Evolutionary conservation across 2,888 invertebrate species (phyloP).

Genomic region (Dryadula phaetusa): DNA sequence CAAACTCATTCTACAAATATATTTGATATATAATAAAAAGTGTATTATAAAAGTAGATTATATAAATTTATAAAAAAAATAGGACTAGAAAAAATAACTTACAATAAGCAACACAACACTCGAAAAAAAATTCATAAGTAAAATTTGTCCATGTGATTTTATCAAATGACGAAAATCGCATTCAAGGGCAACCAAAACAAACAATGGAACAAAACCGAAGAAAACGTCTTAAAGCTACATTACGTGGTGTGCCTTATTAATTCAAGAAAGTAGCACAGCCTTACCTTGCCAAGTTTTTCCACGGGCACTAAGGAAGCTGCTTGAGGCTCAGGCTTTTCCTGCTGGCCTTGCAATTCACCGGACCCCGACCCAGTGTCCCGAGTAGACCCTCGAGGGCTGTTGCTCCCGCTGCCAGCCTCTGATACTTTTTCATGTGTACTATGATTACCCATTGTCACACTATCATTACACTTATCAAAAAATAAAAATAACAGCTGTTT

Average conservation of each 20-base stretch:
- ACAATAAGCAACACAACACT: neutral
- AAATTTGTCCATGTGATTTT: conserved; percentile 28
- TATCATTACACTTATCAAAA: conserved; percentile 21
- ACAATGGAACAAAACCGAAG: conserved; percentile 29
- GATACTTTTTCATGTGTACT: conserved; percentile 71
- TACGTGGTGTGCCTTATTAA: neutral
- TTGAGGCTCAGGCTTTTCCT: conserved; percentile 80
- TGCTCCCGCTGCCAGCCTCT: conserved; percentile 67
- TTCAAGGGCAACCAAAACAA: conserved; percentile 48
- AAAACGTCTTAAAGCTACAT: conserved; percentile 5
- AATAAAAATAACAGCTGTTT: conserved; percentile 22
- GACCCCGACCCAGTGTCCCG: conserved; percentile 84
- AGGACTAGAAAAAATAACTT: neutral
- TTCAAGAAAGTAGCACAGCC: conserved; percentile 25
- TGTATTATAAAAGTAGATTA: neutral
- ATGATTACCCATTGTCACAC: conserved; percentile 67
- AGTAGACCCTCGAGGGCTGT: conserved; percentile 74
- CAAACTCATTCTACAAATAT: neutral
- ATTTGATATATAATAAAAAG: neutral
- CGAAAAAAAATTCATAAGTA: neutral
- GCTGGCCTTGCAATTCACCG: conserved; percentile 84
- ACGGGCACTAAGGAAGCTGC: conserved; percentile 88
- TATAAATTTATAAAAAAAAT: neutral
- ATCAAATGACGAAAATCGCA: conserved; percentile 34
- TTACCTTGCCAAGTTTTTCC: conserved; percentile 90